Evolutionary conservation across 2,797 vertebrate species (phyloP), one percentile per base, ranked within the genome.

Genomic region (Cossypha heuglini): DNA sequence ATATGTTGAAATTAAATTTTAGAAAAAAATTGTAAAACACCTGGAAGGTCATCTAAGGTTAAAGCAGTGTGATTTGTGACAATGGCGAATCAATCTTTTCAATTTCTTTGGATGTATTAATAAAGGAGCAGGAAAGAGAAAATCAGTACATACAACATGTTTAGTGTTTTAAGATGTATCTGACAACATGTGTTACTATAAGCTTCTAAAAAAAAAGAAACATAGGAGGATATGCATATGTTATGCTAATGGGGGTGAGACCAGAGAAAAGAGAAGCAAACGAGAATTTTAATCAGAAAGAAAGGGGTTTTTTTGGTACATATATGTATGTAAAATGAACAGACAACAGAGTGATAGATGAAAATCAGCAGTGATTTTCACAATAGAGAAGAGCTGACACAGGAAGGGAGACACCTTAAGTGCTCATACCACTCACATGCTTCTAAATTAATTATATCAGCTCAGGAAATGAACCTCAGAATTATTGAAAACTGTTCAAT

Each of bases 381-480:
- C 13, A 20, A n/a, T 21, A 67, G 81, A 66, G 51, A 94, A 66
- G 24, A 52, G 52, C 40, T 89, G 75, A 55, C 62, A 83, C 46
- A 58, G 86, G 55, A 86, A 77, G 66, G 58, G 48, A 90, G 54
- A 75, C 64, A 90, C 45, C 11, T 77, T 82, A 96, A 83, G 35
- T 26, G 5, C 63, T 91, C 67, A 35, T 74, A 86, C 21, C 29
- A 67, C 42, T 94, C 43, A 64, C 22, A 28, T 46, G 35, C 28
- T 92, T 68, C 83, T 78, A 84, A 88, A 90, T 91, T 76, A 94
- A 87, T 79, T 77, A 63, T 82, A 94, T 71, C 72, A 87, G 58
- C 69, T 94, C 83, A 90, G 81, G 87, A 94, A 87, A 91, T 74
- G 68, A 93, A 74, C 52, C 45, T 91, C 81, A 62, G 16, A 74